A percentile compares a stretch with the other conserved stretches of the same genome.
phyloP scores from a whole-genome alignment of 2,113 vertebrate species.

The Ailuropoda melanoleuca region DNA sequence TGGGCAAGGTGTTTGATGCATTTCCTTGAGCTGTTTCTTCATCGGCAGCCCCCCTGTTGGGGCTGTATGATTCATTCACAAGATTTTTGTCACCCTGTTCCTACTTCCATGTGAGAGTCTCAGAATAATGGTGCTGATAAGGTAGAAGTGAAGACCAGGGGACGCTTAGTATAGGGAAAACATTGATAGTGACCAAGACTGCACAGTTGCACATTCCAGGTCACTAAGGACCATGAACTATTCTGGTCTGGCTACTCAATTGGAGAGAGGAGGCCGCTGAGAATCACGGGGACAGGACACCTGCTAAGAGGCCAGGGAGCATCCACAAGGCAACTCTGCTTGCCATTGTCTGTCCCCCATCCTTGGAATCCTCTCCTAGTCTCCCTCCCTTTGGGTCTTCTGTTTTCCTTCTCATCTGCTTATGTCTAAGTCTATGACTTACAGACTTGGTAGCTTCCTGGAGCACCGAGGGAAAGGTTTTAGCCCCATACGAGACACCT shows the following conservation, averaged over 20 bases:
- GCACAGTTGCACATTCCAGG: slow-evolving; percentile 2
- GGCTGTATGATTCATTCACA: neutral
- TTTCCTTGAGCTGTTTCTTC: neutral
- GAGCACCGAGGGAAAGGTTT: neutral
- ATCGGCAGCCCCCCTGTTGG: neutral
- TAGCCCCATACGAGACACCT: neutral
- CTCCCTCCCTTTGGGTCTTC: neutral
- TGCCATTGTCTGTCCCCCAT: neutral
- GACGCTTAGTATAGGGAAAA: neutral
- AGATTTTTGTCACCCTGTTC: neutral
- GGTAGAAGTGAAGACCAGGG: slow-evolving; percentile 14
- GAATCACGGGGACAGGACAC: neutral
- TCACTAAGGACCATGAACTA: neutral
- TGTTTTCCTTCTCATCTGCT: neutral
- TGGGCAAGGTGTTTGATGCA: neutral
- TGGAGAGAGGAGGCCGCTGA: neutral
- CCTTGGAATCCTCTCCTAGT: neutral
- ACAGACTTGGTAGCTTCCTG: neutral
- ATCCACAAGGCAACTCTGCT: neutral
- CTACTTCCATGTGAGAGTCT: slow-evolving; percentile 40
- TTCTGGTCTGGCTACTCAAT: neutral
- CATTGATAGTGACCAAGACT: slow-evolving; percentile 48
- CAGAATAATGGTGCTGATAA: slow-evolving; percentile 31
- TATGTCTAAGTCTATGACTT: neutral
- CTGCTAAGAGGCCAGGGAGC: neutral